Conservation (phyloP, 1,140 invertebrate species). For the Delia radicum region DNA sequence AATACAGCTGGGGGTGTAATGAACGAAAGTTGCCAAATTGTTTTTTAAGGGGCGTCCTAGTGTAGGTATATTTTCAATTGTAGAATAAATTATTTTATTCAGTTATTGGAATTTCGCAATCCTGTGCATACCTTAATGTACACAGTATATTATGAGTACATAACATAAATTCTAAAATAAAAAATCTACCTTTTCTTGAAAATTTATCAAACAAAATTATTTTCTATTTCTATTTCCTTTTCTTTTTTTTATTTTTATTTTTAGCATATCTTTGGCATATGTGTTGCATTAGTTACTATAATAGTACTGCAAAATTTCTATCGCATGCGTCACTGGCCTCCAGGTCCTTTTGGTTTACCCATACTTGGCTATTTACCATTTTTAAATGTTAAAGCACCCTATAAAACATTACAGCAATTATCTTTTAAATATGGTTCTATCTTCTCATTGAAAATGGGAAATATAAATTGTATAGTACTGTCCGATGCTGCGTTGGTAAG, state of each 20-base stretch:
- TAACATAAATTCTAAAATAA: too few relatives aligned
- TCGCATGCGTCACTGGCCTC: slow-evolving; percentile 59
- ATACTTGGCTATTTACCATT: slow-evolving; percentile 77
- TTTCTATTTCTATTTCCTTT: neutral
- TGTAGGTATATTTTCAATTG: too few relatives aligned
- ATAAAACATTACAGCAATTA: slow-evolving; percentile 68
- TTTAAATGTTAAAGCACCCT: slow-evolving; percentile 66
- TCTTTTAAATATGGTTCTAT: slow-evolving; percentile 69
- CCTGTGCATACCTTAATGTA: too few relatives aligned
- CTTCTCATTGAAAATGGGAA: slow-evolving; percentile 72
- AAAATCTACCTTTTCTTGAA: too few relatives aligned
- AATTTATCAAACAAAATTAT: too few relatives aligned
- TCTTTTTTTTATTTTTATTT: neutral
- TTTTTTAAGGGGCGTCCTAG: too few relatives aligned
- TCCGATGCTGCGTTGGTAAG: slow-evolving; percentile 70
- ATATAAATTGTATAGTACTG: slow-evolving; percentile 70
- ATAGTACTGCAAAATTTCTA: neutral
- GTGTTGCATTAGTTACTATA: neutral
- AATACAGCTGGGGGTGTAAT: too few relatives aligned
- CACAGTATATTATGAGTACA: too few relatives aligned
- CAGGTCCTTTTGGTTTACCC: slow-evolving; percentile 76
- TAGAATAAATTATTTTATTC: too few relatives aligned
- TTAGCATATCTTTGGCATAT: neutral
- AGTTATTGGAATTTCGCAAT: too few relatives aligned
- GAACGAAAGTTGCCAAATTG: too few relatives aligned